These are phyloP conservation scores for Platerodrilus igneus DNA, from an alignment of 2,888 invertebrate genomes.

Conservation along the genomic window DNA sequence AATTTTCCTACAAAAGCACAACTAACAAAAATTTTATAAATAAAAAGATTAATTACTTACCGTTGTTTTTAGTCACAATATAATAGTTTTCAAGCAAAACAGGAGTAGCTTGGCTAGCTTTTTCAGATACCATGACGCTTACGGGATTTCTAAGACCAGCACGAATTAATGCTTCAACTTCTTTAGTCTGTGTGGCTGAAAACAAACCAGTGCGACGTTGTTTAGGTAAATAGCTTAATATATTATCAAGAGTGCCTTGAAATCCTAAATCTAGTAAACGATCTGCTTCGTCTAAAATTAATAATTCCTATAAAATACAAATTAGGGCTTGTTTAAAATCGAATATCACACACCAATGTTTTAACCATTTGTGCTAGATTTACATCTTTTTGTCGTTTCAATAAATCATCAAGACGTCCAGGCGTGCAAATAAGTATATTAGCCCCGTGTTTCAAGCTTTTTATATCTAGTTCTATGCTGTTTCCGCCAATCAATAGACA, in stretches of 20 bases:
- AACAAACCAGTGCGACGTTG: constrained; percentile 96
- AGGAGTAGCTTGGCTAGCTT: constrained; percentile 70
- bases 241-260: constrained; percentile 75
- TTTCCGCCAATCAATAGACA: constrained; percentile 78
- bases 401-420: constrained; percentile 83
- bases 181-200: constrained; percentile 97
- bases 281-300: constrained; percentile 97
- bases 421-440: constrained; percentile 94
- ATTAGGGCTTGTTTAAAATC: constrained; percentile 1
- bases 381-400: constrained; percentile 64
- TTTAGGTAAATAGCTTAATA: constrained; percentile 85
- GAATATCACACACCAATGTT: constrained; percentile 60
- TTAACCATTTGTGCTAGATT: constrained; percentile 70
- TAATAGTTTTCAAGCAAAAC: constrained; percentile 73
- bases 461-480: constrained; percentile 70
- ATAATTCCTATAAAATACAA: constrained; percentile 65
- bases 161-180: constrained; percentile 83
- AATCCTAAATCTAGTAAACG: constrained; percentile 91
- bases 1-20: constrained; percentile 60
- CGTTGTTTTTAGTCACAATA: constrained; percentile 68
- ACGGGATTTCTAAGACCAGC: constrained; percentile 94
- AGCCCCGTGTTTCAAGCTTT: constrained; percentile 63
- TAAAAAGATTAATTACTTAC: constrained; percentile 24
- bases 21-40: not conserved
- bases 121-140: constrained; percentile 83